Evolutionary conservation across 2,113 vertebrate genomes (phyloP).

Genomic region (Epinephelus moara): DNA sequence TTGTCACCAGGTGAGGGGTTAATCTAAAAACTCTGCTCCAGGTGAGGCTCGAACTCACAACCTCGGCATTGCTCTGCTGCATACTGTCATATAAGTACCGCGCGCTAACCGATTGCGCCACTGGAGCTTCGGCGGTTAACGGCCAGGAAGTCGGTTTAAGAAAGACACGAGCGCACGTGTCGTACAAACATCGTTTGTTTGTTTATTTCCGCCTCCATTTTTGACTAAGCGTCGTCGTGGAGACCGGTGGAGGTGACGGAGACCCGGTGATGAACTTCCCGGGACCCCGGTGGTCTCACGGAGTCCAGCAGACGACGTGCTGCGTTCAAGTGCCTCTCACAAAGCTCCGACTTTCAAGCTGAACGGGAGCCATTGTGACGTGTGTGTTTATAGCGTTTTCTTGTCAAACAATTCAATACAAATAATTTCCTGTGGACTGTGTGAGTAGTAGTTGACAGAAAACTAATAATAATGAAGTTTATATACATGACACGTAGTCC

Average conservation of each 20-base stretch:
- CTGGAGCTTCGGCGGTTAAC: conserved; percentile 84
- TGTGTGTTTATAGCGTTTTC: background rate
- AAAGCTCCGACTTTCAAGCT: background rate
- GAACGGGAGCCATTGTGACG: too few species aligned
- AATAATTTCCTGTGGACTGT: background rate
- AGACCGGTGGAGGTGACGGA: fast-evolving
- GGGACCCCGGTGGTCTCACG: background rate
- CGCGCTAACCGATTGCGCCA: conserved; percentile 99
- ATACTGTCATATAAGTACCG: conserved; percentile 98
- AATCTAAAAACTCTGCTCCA: conserved; percentile 90
- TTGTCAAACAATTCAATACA: background rate
- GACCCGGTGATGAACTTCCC: background rate
- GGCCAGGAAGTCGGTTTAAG: conserved; percentile 8
- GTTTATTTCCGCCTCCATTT: fast-evolving
- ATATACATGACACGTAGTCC: too few species aligned
- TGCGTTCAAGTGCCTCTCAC: conserved; percentile 37
- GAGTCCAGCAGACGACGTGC: background rate
- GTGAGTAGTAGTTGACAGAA: too few species aligned
- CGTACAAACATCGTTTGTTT: fast-evolving
- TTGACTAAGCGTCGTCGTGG: fast-evolving
- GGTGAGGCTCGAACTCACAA: conserved; percentile 99
- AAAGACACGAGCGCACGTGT: fast-evolving
- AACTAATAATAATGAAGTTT: too few species aligned
- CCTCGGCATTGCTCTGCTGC: conserved; percentile 93
- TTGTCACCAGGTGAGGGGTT: background rate